Evolutionary conservation across 2,113 vertebrate genomes (phyloP), one percentile per base, ranked within the genome.

Genomic region (Microcebus griseorufus): DNA sequence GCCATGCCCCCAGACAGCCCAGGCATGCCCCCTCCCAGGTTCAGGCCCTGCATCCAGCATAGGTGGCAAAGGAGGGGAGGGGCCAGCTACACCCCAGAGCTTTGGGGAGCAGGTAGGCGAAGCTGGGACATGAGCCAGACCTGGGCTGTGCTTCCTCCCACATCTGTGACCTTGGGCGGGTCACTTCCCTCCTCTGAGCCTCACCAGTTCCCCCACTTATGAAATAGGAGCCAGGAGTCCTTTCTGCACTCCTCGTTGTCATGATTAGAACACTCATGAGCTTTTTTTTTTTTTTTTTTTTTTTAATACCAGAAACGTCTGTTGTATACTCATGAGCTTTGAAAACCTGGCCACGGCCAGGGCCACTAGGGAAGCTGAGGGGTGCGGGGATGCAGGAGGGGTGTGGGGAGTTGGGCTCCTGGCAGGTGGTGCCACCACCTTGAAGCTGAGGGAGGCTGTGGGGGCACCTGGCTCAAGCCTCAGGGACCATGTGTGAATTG

Each of bases 321-420:
- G n/a, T n/a, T n/a, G n/a, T n/a, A n/a, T n/a, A 64, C 45, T 14
- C 1, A 1, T 0, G 1, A n/a, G 29, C 45, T 85, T 23, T 2
- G 39, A 69, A 51, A 32, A 53, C 48, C 29, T 1, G 8, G 60
- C 42, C 11, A 0, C 12, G 23, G 42, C 32, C 29, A 58, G 48
- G 22, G 85, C 16, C 53, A 1, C n/a, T 17, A 11, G n/a, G 72
- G 37, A 27, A 79, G 14, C 65, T 62, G n/a, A 10, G 39, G 75
- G 45, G 17, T 1, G 18, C 13, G 17, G 16, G 27, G 70, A 32
- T 0, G 3, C 3, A 2, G 88, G 48, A 51, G 27, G 37, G 22
- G 25, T 18, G 32, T 16, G 27, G 32, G 32, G 25, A 67, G 34
- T 6, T 42, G 32, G 81, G 70, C 1, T 51, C 58, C 82, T 25